Base-by-base conservation (phyloP, 2,888 invertebrate species). In the Coenonympha arcania region DNA sequence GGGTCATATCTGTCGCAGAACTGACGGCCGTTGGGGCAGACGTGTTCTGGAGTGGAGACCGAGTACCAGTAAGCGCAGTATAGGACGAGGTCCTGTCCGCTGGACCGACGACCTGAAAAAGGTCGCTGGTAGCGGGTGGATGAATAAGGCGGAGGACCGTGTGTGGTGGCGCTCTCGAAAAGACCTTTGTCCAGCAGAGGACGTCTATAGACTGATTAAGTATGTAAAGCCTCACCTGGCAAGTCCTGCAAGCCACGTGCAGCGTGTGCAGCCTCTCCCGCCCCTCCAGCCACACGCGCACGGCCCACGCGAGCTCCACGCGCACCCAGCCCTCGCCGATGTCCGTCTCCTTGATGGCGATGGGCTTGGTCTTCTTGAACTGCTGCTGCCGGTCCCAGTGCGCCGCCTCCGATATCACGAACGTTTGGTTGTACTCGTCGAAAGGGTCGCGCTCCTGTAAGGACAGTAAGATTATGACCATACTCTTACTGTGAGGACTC, bases 271-370 rank as follows among this genome's bases (percentile, higher is more conserved):
- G 87, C 36, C 91, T 84, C 63, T 91, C 89, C 50, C 88, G 83
- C 36, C 89, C 90, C 47, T 92, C 90, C 37, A 94, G 79, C 95
- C 94, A 95, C 47, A 92, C 91, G 52, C 90, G 87, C 6, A 93
- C 90, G 0, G 92, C 90, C 88, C 92, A 92, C 3, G 92, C 90
- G 6, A 94, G 89, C 65, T 94, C 93, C 45, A 93, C 90, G 61
- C 92, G 89, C 58, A 94, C 89, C 95, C 95, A 95, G 15, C 93
- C 94, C 67, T 92, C 93, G 67, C 88, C 87, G 26, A 89, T 88
- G 61, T 90, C 89, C n/a, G 93, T 92, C 73, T 93, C 91, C 67
- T 92, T 90, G 60, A 93, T 93, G 16, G 93, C 93, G 54, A 94
- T 91, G 1, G 93, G 91, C 60, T 91, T 92, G n/a, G 91, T 91